Base-by-base conservation (phyloP, 2,113 vertebrate species). In the Otocyon megalotis region DNA sequence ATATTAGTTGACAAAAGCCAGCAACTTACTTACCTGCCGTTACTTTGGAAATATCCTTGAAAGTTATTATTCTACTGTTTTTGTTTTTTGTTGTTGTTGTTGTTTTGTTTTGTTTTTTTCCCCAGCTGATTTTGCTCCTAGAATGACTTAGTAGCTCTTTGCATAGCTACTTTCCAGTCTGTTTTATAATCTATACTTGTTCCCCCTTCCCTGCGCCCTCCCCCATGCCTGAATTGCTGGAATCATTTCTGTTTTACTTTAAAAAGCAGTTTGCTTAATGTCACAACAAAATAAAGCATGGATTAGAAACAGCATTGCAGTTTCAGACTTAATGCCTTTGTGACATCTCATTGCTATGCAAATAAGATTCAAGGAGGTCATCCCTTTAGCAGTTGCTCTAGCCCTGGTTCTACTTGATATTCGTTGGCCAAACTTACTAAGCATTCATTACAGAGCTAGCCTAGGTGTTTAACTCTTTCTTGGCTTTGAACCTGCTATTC, bases 211-310 rank as follows among this genome's bases (percentile, higher is more conserved):
- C 50, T 30, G 1, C 32, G 1, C 19, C 90, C 22, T 56, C 48
- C 16, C 79, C 65, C 8, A 15, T 48, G 24, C 53, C 72, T 72
- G 8, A 83, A 63, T 67, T 90, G 80, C 79, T 95, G 87, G 96
- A 98, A 62, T 93, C 15, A 22, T 95, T 97, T 96, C 90, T 97
- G 90, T 96, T 97, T 98, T 96, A 91, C 95, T 97, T 98, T 96
- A 89, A 93, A 96, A 97, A 94, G 93, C 96, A 95, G 90, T 90
- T 98, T 98, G 93, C 97, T 50, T 96, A 92, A 84, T 32, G 2
- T 93, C 97, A 98, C 98, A 98, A 97, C 96, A 98, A 98, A 98
- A 97, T 97, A 98, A 98, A 98, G 94, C 96, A 90, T 95, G 94
- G 90, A 82, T 98, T 97, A 63, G 63, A 97, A 98, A 97, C 95